Evolutionary conservation across 2,113 vertebrate species (phyloP), one percentile per base, ranked within the genome.

Genomic region (Charina bottae): DNA sequence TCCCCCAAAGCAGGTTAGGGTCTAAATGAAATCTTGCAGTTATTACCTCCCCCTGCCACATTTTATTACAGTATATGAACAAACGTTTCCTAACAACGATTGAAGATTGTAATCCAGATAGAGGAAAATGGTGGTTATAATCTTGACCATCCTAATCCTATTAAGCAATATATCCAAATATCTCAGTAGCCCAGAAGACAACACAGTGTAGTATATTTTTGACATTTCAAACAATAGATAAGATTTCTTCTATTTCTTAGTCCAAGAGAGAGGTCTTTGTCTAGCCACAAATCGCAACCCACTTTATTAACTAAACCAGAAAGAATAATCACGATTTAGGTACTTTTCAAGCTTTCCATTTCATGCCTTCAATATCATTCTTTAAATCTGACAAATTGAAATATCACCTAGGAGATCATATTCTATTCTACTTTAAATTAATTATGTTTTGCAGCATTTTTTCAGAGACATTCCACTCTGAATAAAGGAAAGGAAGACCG

Each of bases 331-430:
- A n/a, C 95, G 88, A 93, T 28, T 88, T 89, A 87, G 54, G 9
- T 92, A 1, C 92, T n/a, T 78, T 53, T 95, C 88, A 24, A 10
- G 23, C 55, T 87, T 85, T 24, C 4, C 91, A 54, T 4, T 17
- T 6, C 88, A 46, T 78, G 60, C 88, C 33, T 84, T 84, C 93
- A 33, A 62, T 92, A 88, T 64, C 68, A 54, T 94, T 95, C 87
- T 93, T 93, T 92, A 92, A 93, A 93, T 96, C 91, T 93, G 87
- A 92, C 94, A 94, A 93, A 95, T 92, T 87, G 94, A 96, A 95
- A 90, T 94, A 95, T 93, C 94, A 54, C 91, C 93, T 94, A 89
- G 78, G 60, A 33, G 24, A 85, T 53, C 24, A 54, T 85, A 64
- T 86, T 93, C 56, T 68, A 59, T 87, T 94, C 91, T 96, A 28